Evolutionary conservation across 2,888 invertebrate genomes (phyloP), one percentile per base, ranked within the genome.

Genomic region (Melanchra persicariae): DNA sequence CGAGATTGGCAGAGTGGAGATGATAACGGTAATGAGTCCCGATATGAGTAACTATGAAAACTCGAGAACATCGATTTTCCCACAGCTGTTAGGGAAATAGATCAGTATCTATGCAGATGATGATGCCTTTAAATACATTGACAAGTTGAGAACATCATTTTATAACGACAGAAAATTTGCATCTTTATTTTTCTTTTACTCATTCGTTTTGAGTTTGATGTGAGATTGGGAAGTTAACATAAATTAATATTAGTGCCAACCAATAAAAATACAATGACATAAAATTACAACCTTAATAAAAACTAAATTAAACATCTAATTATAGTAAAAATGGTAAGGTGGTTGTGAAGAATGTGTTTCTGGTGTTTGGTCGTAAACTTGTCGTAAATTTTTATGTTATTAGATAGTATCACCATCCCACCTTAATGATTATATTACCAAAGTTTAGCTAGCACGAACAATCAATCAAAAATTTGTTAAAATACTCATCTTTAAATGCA

Each of bases 161-260:
- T 34, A 64, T 70, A 49, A 49, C 12, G 30, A 34, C 12, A 24
- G 9, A 49, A 30, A 7, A 71, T 55, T 51, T 24, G 1, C 30
- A 51, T 30, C 12, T 45, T 26, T 24, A 64, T 40, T 40, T 65
- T 43, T 65, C 37, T n/a, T 15, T 45, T 12, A 77, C 22, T 34
- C n/a, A 47, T 7, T 70, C 7, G 19, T 70, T 61, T 34, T 52
- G 15, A 34, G 57, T 17, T 37, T 63, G 24, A n/a, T 70, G 8
- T 59, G 12, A 45, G 47, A 77, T 58, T 37, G 19, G 12, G 34
- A 22, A 34, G 37, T 47, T 47, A 61, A 51, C 26, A 51, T 49
- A 57, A 61, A 45, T 30, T 58, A 63, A 61, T 52, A 69, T 68
- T 62, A 79, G 79, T 79, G 79, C 79, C 79, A 82, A 79, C 26